These are phyloP conservation scores for Sycophila sp. DNA, from an alignment of 1,140 invertebrate genomes.

Conservation along the genomic window DNA sequence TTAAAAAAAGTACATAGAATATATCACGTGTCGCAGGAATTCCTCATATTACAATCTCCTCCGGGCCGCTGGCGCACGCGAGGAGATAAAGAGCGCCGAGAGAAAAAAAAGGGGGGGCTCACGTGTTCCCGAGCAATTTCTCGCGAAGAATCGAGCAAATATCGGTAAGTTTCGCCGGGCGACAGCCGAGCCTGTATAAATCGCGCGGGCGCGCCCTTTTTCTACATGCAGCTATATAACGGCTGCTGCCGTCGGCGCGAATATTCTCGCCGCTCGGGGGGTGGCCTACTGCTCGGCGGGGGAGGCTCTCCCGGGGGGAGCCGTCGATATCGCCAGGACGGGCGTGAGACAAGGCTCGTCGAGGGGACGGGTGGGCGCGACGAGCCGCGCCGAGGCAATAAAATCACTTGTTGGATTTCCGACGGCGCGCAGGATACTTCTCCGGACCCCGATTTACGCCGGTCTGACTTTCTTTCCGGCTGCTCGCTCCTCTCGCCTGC, in stretches of 20 bases:
- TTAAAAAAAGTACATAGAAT: too few relatives aligned
- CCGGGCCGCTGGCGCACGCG: too few relatives aligned
- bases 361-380: not conserved
- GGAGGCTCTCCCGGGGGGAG: slow-evolving; percentile 30
- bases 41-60: too few relatives aligned
- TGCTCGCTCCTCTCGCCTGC: too few relatives aligned
- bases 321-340: slow-evolving; percentile 38
- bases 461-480: not conserved
- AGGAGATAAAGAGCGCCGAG: slow-evolving; percentile 23
- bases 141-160: not conserved
- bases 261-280: too few relatives aligned
- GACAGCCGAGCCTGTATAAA: slow-evolving; percentile 24
- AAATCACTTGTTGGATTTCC: slow-evolving; percentile 58
- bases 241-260: too few relatives aligned
- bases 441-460: slow-evolving; percentile 43
- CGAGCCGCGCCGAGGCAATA: slow-evolving; percentile 41
- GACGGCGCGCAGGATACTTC: slow-evolving; percentile 13
- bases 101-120: not conserved
- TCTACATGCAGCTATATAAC: too few relatives aligned
- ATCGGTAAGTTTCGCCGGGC: slow-evolving; percentile 4
- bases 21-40: too few relatives aligned
- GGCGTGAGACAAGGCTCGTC: not conserved
- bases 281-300: too few relatives aligned
- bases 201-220: not conserved
- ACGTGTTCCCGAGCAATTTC: slow-evolving; percentile 9